Evolutionary conservation across 2,797 vertebrate genomes (phyloP).

Genomic region (Taeniopygia guttata): DNA sequence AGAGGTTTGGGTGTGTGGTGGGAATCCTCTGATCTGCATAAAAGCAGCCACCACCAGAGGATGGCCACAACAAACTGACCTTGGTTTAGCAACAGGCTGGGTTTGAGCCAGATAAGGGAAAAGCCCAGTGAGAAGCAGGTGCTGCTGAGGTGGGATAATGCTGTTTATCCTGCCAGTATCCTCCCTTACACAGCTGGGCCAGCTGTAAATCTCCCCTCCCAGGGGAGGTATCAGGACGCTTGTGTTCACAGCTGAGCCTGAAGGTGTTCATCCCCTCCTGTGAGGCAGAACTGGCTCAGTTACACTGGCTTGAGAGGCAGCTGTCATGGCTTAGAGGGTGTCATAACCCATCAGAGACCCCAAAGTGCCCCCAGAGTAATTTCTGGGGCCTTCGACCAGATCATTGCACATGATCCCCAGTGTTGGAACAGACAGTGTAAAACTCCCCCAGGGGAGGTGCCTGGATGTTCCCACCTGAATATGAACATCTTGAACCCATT

Average conservation of each 20-base stretch:
- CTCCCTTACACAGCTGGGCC: background rate
- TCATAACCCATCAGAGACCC: background rate
- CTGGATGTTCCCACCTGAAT: background rate
- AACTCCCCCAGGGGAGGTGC: background rate
- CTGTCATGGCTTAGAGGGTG: background rate
- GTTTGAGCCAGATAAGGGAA: background rate
- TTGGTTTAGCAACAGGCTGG: background rate
- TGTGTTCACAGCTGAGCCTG: background rate
- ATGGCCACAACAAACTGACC: background rate
- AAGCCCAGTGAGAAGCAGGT: background rate
- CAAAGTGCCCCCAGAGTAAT: background rate
- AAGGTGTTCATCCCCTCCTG: background rate
- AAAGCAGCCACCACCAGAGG: background rate
- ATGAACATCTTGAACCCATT: background rate
- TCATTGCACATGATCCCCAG: background rate
- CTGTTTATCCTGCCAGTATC: background rate
- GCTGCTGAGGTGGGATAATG: background rate
- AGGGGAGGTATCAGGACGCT: background rate
- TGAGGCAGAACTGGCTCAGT: background rate
- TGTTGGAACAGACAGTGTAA: background rate
- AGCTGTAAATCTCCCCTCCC: background rate
- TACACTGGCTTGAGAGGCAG: background rate
- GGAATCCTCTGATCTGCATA: background rate
- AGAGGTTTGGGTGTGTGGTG: background rate
- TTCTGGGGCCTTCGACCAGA: background rate